Evolutionary conservation across 2,888 invertebrate genomes (phyloP), one percentile per base, ranked within the genome.

Genomic region (Lasioglossum villosulum): DNA sequence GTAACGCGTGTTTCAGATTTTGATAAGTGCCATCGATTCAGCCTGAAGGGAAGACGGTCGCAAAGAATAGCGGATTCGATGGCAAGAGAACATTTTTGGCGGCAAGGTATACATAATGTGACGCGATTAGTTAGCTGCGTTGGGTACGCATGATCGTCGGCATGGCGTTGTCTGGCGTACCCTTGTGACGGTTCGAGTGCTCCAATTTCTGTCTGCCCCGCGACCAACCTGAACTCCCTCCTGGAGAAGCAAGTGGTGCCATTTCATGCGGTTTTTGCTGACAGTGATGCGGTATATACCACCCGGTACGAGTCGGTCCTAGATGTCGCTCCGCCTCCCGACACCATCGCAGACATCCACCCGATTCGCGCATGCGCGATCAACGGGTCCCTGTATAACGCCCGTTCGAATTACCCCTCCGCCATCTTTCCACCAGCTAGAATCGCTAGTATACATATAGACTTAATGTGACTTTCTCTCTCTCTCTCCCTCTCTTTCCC

Each of bases 351-450:
- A 78, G 79, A 77, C 79, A 63, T 79, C 34, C 68, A 72, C 74
- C 30, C 30, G 14, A 14, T 70, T 27, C 80, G 86, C 90, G 89
- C 90, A 84, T 84, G 90, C 90, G 90, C 80, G 71, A 37, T 76
- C 27, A 56, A 70, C 74, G 76, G 72, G 75, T 73, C 72, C 77
- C 80, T 84, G 86, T 86, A 88, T 81, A 84, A 90, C 84, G 89
- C 86, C 90, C 86, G 80, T 90, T 90, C 89, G 90, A 88, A 90
- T 90, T 90, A 90, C 90, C 83, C 68, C 77, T 86, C 88, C 90
- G 90, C 90, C 90, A 90, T 90, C 89, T 90, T 90, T 90, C 80
- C 78, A 86, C 83, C 72, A 80, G 78, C 75, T 82, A 78, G 84
- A 88, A 82, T 87, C 88, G 52, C 76, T 59, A 80, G 82, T 86